Conservation (phyloP, 2,888 invertebrate species). For the Heliconius ismenius region DNA sequence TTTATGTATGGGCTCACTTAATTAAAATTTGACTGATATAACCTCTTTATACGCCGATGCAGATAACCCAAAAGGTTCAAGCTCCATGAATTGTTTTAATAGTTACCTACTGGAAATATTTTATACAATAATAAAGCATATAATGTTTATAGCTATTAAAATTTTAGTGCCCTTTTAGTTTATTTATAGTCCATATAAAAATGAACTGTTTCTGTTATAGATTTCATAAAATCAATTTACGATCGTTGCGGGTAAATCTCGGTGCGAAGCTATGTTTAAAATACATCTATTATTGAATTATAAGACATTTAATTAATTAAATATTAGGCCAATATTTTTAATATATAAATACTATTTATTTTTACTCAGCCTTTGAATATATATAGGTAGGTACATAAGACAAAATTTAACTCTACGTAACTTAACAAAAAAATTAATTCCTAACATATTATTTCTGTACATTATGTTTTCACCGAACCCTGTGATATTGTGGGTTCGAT, state of each 20-base stretch:
- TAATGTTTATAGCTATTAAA: conserved; percentile 22
- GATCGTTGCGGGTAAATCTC: conserved; percentile 10
- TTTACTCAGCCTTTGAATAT: too few species aligned
- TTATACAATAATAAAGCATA: conserved; percentile 21
- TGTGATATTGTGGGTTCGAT: not conserved
- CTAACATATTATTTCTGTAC: not conserved
- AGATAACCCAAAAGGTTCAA: not conserved
- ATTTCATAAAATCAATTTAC: conserved; percentile 23
- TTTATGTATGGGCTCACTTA: not conserved
- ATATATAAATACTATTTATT: too few species aligned
- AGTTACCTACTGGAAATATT: conserved; percentile 11
- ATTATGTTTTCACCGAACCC: not conserved
- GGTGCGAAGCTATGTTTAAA: not conserved
- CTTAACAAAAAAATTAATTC: not conserved
- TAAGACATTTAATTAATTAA: not conserved
- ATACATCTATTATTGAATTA: not conserved
- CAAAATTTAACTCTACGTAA: not conserved
- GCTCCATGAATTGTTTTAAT: not conserved
- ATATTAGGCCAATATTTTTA: not conserved
- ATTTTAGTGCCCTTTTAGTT: conserved; percentile 24
- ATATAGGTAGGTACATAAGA: too few species aligned
- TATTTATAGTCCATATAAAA: conserved; percentile 25
- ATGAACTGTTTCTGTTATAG: conserved; percentile 19
- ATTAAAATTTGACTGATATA: not conserved
- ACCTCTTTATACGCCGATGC: not conserved